phyloP scores from a whole-genome alignment of 2,797 vertebrate genomes.

The Peromyscus aztecus region DNA sequence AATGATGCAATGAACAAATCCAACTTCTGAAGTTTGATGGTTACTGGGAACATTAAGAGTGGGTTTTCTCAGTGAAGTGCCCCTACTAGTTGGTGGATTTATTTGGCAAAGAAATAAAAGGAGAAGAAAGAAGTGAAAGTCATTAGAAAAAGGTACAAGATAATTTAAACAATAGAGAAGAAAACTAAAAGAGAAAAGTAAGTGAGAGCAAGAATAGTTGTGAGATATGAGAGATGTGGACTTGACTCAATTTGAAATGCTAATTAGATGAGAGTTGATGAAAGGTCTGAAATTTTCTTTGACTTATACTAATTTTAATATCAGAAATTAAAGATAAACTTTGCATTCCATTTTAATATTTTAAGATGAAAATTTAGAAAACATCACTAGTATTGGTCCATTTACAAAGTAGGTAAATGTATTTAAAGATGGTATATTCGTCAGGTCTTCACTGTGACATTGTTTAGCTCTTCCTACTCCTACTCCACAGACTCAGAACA shows the following conservation, averaged over 20 bases:
- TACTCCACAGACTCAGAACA: background rate
- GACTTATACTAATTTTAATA: conserved; percentile 18
- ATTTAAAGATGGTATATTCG: background rate
- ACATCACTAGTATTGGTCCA: conserved; percentile 29
- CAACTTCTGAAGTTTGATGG: conserved; percentile 51
- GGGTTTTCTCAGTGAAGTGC: background rate
- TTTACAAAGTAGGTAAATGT: conserved; percentile 27
- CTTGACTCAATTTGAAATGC: conserved; percentile 49
- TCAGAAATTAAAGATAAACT: conserved; percentile 20
- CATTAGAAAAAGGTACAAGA: background rate
- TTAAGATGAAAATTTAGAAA: conserved; percentile 17
- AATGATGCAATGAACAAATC: conserved; percentile 38
- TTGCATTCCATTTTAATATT: conserved; percentile 67
- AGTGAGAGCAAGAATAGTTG: background rate
- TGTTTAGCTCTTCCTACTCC: background rate
- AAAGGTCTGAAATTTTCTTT: conserved; percentile 58
- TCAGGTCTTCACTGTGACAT: conserved; percentile 20
- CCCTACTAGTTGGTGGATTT: background rate
- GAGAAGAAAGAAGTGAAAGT: background rate
- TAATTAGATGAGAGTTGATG: conserved; percentile 16
- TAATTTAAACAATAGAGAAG: background rate
- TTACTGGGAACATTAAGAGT: background rate
- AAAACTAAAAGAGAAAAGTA: background rate
- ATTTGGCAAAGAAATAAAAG: background rate
- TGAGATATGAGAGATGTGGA: background rate